Base-by-base conservation (phyloP, 2,113 vertebrate genomes). In the Centropristis striata region DNA sequence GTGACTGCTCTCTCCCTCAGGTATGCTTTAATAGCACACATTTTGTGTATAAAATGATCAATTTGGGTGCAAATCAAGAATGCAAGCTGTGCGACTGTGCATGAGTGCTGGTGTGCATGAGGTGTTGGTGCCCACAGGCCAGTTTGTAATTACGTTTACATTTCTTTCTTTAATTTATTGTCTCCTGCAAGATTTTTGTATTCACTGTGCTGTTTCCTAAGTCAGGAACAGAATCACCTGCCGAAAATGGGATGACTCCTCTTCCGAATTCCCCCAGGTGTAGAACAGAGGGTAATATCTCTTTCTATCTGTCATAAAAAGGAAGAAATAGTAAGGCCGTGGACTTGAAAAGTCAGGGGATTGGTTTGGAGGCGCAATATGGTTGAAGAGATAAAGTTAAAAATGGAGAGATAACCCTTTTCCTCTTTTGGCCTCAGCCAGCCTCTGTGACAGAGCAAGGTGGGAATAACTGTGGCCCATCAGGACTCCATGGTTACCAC, bases 381-480 rank as follows among this genome's bases (percentile, higher is more conserved):
- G 90, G 74, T 72, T 39, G 57, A 76, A 50, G 72, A 86, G 86
- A 91, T 89, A 89, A 88, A 92, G 84, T 36, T 83, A 46, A 85
- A 89, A 87, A 80, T 11, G 58, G 60, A 75, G 64, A 57, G 84
- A 84, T 89, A 87, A 91, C 75, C 70, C 75, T 74, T 63, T 61
- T 49, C 49, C 64, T 47, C 49, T 59, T 68, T 60, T 78, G 53
- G 77, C 77, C 71, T 72, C 23, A 4, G 77, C 61, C 44, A 23
- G 50, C 77, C 80, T 71, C 61, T 59, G 63, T 80, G 75, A 80
- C 71, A 46, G 46, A 55, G 73, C 11, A 47, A 67, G 36, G 66
- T 32, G 54, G 54, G 55, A 87, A 74, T 75, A 75, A 67, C 57
- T 75, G 50, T 9, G 2, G 44, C 58, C 60, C 50, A 12, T 71